phyloP scores from a whole-genome alignment of 2,888 invertebrate species.

The Xanthostigma xanthostigma region DNA sequence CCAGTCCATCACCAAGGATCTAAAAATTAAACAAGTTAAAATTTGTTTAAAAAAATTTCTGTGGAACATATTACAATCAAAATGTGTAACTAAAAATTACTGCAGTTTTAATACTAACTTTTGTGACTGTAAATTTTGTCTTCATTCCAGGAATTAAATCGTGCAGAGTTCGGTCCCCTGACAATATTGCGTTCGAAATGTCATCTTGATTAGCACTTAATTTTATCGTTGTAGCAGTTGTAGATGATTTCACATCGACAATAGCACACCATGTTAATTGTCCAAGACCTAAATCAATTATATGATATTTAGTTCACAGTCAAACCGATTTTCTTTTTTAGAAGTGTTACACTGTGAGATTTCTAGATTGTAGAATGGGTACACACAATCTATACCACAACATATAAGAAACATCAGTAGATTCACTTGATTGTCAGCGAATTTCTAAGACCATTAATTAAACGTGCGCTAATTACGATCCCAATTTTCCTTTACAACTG shows the following conservation, averaged over 20 bases:
- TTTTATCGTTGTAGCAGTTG: constrained; percentile 33
- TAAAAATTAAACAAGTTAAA: constrained; percentile 15
- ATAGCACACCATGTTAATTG: constrained; percentile 41
- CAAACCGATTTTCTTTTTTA: no score
- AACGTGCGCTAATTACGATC: no score
- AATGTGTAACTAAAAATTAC: not conserved
- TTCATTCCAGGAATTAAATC: constrained; percentile 34
- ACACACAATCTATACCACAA: no score
- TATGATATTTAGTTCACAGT: not conserved
- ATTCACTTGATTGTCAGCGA: no score
- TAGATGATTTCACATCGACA: constrained; percentile 29
- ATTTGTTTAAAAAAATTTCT: constrained; percentile 1
- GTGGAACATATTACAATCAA: constrained; percentile 2
- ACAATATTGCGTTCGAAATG: constrained; percentile 18
- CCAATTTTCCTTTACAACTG: no score
- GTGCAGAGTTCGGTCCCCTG: constrained; percentile 20
- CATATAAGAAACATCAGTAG: no score
- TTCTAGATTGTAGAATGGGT: no score
- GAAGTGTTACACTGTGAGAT: no score
- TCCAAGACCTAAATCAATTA: constrained; percentile 34
- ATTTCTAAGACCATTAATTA: no score
- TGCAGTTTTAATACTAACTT: constrained; percentile 25
- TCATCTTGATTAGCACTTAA: constrained; percentile 29
- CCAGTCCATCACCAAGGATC: constrained; percentile 36
- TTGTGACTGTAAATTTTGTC: constrained; percentile 35